Evolutionary conservation across 2,888 invertebrate genomes (phyloP), one percentile per base, ranked within the genome.

Genomic region (Diachrysia chrysitis): DNA sequence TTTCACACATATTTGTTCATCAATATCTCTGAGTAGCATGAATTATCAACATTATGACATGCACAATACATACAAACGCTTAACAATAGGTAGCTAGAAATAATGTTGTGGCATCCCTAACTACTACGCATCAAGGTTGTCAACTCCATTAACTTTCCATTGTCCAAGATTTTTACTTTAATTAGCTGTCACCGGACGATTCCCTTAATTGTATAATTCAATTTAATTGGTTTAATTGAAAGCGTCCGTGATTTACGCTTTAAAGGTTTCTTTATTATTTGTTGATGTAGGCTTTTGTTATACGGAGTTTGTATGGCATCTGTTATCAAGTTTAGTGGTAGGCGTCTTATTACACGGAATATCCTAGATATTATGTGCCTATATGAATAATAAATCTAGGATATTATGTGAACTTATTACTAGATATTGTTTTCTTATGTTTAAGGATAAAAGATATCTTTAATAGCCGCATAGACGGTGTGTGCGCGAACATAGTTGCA

Each of bases 181-280:
- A 65, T 58, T 63, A 69, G 57, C 69, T 57, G 73, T 70, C 67
- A 19, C 25, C 42, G 60, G 69, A 35, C 58, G 66, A 37, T 70
- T 61, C 70, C 69, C 63, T 69, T 78, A 80, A 82, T 78, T 81
- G 73, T 75, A 76, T 72, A 73, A 82, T 81, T 74, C 61, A 67
- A 72, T 82, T 83, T 78, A 81, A 81, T 53, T 53, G 53, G 53
- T 69, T 74, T 81, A 84, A 85, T 85, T 86, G 81, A 78, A 69
- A 63, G 63, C 60, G 66, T 79, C 63, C 5, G 63, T 62, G 76
- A 67, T 78, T 74, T 81, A 77, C 69, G 63, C 59, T 75, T 71
- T 65, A 66, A 67, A 59, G 64, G 73, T 66, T 73, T 78, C 66
- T 78, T 77, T 79, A 78, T 73, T 73, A 69, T 71, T n/a, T 78